Conservation (phyloP, 2,888 invertebrate species). For the Nymphalis urticae region DNA sequence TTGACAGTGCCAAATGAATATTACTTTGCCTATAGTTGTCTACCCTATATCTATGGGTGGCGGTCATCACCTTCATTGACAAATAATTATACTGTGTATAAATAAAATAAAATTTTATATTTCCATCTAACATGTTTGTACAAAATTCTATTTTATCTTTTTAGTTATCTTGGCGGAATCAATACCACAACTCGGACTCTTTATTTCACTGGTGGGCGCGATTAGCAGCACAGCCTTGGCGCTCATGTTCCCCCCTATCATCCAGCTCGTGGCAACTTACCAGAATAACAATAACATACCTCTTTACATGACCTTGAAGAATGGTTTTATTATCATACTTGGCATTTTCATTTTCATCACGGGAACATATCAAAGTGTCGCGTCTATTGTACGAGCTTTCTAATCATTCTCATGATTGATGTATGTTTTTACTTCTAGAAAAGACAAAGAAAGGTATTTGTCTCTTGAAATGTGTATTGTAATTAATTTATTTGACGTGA, state of each 20-base stretch:
- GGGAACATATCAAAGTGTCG: constrained; percentile 88
- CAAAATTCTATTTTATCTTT: constrained; percentile 43
- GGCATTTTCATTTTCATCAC: constrained; percentile 87
- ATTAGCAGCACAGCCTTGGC: constrained; percentile 93
- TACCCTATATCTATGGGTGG: no score
- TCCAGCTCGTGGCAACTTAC: constrained; percentile 88
- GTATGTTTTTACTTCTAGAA: neutral
- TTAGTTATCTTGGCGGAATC: constrained; percentile 92
- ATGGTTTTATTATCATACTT: constrained; percentile 84
- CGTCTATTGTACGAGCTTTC: constrained; percentile 73
- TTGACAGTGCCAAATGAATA: no score
- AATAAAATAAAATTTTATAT: no score
- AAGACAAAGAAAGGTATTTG: neutral
- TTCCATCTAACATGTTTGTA: neutral
- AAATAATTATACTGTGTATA: no score
- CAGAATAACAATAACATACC: constrained; percentile 80
- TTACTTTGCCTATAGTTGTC: no score
- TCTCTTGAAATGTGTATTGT: neutral
- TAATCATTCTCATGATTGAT: constrained; percentile 1
- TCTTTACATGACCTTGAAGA: constrained; percentile 76
- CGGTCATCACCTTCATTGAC: no score
- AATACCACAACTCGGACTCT: constrained; percentile 91
- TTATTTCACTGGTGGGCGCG: constrained; percentile 96
- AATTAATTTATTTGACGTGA: neutral
- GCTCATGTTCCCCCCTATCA: constrained; percentile 92